A percentile compares a stretch with the other conserved stretches of the same genome.
These are phyloP conservation scores for Sebastes minor DNA, from an alignment of 2,797 vertebrate species.

Conservation along the genomic window DNA sequence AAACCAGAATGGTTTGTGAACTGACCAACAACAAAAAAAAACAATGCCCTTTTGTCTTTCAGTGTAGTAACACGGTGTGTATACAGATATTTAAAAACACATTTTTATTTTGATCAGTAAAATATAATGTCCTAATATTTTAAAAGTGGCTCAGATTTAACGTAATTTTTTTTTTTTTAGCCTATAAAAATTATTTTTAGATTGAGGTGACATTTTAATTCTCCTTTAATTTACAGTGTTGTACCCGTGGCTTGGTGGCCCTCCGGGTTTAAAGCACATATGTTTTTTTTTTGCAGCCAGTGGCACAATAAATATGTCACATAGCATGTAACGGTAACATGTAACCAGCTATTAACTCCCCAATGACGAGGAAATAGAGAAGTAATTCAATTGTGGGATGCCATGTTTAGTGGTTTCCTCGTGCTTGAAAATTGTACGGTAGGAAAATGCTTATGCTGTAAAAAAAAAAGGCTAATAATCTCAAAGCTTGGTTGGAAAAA, in stretches of 20 bases:
- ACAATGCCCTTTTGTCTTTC: not conserved
- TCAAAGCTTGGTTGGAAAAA: slow-evolving; percentile 21
- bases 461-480: slow-evolving; percentile 15
- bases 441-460: slow-evolving; percentile 38
- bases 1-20: slow-evolving; percentile 35
- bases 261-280: not conserved
- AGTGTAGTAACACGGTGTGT: not conserved
- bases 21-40: slow-evolving; percentile 27
- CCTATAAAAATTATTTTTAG: slow-evolving; percentile 5
- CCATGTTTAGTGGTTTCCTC: slow-evolving; percentile 64
- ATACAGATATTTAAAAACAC: not conserved
- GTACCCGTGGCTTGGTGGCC: not conserved
- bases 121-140: not conserved
- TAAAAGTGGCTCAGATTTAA: not conserved
- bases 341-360: slow-evolving; percentile 54
- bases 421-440: slow-evolving; percentile 36
- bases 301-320: slow-evolving; percentile 61
- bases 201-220: slow-evolving; percentile 13
- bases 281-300: slow-evolving; percentile 11
- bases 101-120: not conserved
- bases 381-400: slow-evolving; percentile 37
- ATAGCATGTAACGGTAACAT: slow-evolving; percentile 43
- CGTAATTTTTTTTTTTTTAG: not conserved
- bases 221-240: slow-evolving; percentile 26
- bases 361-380: slow-evolving; percentile 26